Base-by-base conservation (phyloP, 2,113 vertebrate genomes). In the Toxotes chatareus region DNA sequence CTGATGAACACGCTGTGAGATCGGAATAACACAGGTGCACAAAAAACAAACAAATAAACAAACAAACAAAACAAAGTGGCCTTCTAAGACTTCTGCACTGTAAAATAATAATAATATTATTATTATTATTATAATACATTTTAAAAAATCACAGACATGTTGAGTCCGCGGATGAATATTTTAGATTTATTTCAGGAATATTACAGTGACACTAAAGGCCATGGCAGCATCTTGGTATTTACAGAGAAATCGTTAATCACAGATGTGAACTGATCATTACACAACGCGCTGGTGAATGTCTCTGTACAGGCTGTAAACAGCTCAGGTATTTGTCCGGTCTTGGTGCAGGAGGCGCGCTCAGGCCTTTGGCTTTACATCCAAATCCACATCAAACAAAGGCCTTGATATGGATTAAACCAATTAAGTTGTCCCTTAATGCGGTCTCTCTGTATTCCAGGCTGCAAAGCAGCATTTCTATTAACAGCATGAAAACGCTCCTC, bases 371-470 rank as follows among this genome's bases (percentile, higher is more conserved):
- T 36, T 64, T 40, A 32, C 42, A 9, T 5, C 7, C 5, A 32
- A 55, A 53, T n/a, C 7, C 4, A 40, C 27, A 65, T 38, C n/a
- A 49, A 62, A 34, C 6, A 57, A 57, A n/a, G 0, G 21, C 27
- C 5, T 73, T 94, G 93, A 96, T 95, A 96, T 96, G 95, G 97
- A 97, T 96, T 94, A 96, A 93, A 93, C 27, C 47, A 96, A 96
- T 96, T 93, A 96, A 96, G 96, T 95, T 94, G 95, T 96, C 94
- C 94, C 92, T 95, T 95, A 95, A 95, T 95, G 94, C 95, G 94
- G 94, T 94, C 94, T 95, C 94, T 95, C 92, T 91, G 91, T 94
- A 92, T 93, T 94, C 94, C 89, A 93, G 94, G 95, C 95, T 96
- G 95, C 95, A 95, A 94, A 94, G 89, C 93, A 91, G 93, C 94